phyloP scores from a whole-genome alignment of 2,113 vertebrate genomes.

The Steatornis caripensis region DNA sequence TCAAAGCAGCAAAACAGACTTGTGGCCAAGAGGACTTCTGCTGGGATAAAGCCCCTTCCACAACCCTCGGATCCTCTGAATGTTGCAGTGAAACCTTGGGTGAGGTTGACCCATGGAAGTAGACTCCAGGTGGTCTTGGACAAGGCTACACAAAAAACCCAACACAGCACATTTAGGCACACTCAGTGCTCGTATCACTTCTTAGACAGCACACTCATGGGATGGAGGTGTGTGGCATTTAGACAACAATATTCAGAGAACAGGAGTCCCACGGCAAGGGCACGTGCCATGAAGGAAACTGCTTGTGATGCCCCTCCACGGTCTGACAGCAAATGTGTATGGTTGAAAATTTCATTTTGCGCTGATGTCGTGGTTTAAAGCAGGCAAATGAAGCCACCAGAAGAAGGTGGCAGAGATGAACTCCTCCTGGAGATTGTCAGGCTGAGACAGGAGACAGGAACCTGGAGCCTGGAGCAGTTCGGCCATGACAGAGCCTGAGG shows the following conservation, averaged over 20 bases:
- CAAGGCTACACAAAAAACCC: neutral
- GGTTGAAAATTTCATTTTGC: neutral
- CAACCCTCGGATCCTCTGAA: neutral
- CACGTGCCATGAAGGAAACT: neutral
- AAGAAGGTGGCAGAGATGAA: neutral
- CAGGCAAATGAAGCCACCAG: neutral
- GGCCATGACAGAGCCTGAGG: rapidly evolving
- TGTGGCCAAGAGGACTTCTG: neutral
- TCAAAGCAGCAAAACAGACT: neutral
- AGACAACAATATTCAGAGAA: neutral
- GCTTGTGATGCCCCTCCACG: rapidly evolving
- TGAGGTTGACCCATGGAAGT: neutral
- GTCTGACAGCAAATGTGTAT: neutral
- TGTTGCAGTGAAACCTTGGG: neutral
- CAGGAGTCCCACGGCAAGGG: neutral
- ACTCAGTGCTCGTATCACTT: neutral
- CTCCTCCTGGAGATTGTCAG: neutral
- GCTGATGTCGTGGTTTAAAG: neutral
- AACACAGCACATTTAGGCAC: neutral
- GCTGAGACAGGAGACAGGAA: neutral
- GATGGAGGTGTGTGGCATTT: neutral
- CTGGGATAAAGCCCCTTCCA: neutral
- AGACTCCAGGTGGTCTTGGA: neutral
- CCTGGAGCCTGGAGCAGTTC: neutral
- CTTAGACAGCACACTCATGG: neutral